Percentiles rank a stretch among this genome's conserved stretches.
Conservation (phyloP, 2,888 invertebrate genomes). For the Bhutanitis thaidina region DNA sequence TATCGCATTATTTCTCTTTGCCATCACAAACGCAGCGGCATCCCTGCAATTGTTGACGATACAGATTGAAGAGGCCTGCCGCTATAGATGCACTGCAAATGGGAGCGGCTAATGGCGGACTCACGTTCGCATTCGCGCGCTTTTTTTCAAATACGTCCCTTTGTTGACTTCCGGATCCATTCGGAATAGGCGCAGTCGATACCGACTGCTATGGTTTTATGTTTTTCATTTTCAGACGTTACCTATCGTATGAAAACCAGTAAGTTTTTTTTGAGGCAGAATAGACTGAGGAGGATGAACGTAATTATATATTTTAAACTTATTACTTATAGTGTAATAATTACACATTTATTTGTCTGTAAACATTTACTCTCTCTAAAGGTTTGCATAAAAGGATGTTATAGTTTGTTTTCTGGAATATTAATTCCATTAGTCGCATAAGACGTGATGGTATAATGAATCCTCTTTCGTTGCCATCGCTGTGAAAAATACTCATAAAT, state of each 20-base stretch:
- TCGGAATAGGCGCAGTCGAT: conserved; percentile 66
- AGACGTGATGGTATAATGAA: too few species aligned
- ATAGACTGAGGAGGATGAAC: neutral
- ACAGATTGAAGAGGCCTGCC: conserved; percentile 69
- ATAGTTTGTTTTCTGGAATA: neutral
- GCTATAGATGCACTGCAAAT: conserved; percentile 68
- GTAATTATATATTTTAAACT: too few species aligned
- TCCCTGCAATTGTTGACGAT: conserved; percentile 60
- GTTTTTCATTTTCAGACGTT: conserved; percentile 47
- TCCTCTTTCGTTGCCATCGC: too few species aligned
- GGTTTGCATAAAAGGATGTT: too few species aligned
- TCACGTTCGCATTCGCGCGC: conserved; percentile 69
- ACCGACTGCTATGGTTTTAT: conserved; percentile 46
- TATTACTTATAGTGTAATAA: too few species aligned
- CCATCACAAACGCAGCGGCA: conserved; percentile 19
- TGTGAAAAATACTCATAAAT: too few species aligned
- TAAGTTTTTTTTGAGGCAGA: too few species aligned
- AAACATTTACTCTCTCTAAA: too few species aligned
- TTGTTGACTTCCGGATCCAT: conserved; percentile 72
- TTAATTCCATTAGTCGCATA: neutral
- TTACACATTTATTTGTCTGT: too few species aligned
- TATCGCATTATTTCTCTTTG: neutral
- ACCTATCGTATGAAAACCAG: conserved; percentile 36
- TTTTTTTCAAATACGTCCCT: conserved; percentile 70
- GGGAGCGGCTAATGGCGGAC: conserved; percentile 72